phyloP scores from a whole-genome alignment of 1,140 invertebrate genomes.

The Campoletis sonorensis region DNA sequence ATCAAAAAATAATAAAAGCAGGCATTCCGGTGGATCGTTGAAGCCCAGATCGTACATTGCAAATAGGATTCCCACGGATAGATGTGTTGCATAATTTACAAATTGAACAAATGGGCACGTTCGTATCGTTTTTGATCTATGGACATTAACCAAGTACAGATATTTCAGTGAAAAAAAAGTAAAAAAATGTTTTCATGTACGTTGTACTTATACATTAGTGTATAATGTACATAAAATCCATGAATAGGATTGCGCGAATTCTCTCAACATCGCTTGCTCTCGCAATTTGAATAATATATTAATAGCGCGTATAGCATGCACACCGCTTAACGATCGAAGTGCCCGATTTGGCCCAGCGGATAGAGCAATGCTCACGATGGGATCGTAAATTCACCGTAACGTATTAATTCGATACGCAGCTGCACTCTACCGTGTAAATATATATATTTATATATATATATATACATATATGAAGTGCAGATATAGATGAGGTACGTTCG shows the following conservation, averaged over 20 bases:
- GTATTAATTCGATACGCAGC: slow-evolving; percentile 45
- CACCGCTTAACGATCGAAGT: slow-evolving; percentile 37
- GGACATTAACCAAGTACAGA: no score
- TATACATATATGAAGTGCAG: background rate
- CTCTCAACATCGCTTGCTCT: slow-evolving; percentile 19
- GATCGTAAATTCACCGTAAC: slow-evolving; percentile 40
- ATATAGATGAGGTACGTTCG: background rate
- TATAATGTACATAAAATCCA: no score
- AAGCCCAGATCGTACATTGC: no score
- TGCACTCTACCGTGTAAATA: slow-evolving; percentile 6
- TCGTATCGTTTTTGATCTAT: no score
- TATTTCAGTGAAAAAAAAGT: no score
- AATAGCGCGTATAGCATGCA: slow-evolving; percentile 33
- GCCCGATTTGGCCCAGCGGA: slow-evolving; percentile 22
- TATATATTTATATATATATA: background rate
- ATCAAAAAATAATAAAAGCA: no score
- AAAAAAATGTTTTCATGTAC: no score
- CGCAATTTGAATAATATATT: slow-evolving; percentile 43
- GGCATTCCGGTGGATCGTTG: no score
- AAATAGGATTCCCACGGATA: no score
- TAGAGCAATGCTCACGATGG: slow-evolving; percentile 38
- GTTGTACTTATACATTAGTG: no score
- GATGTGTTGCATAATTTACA: no score
- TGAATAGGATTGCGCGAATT: background rate
- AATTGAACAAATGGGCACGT: no score